phyloP scores from a whole-genome alignment of 2,888 invertebrate species.

The Ptycholaimellus sp. region DNA sequence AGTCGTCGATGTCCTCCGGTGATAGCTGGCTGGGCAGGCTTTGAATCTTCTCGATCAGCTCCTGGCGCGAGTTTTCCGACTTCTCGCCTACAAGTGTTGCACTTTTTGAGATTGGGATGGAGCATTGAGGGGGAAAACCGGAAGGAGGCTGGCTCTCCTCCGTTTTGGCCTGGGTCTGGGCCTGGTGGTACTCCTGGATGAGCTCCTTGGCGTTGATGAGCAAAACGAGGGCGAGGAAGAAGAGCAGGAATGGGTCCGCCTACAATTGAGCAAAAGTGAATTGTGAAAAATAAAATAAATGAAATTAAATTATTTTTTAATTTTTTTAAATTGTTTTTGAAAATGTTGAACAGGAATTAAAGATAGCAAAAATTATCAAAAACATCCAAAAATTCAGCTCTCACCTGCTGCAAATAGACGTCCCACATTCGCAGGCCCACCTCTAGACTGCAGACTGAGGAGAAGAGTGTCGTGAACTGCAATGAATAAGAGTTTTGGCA shows the following conservation, averaged over 20 bases:
- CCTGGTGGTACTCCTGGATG: constrained; percentile 10
- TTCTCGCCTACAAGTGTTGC: no score
- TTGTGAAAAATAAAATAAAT: no score
- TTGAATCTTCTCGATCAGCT: constrained; percentile 8
- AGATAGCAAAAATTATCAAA: no score
- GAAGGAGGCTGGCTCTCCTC: no score
- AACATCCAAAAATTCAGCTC: no score
- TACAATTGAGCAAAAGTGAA: no score
- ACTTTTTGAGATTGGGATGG: no score
- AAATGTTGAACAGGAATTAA: no score
- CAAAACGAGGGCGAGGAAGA: constrained; percentile 79
- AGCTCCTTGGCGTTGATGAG: constrained; percentile 56
- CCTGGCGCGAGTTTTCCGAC: constrained; percentile 6
- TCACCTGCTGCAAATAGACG: constrained; percentile 73
- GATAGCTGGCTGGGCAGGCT: constrained; percentile 42
- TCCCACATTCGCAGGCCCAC: constrained; percentile 86
- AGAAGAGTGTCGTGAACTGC: constrained; percentile 59
- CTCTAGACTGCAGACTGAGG: constrained; percentile 56
- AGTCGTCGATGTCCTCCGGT: constrained; percentile 79
- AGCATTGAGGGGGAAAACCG: constrained; percentile 20
- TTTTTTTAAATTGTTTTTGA: no score
- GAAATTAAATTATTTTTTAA: no score
- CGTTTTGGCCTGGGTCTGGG: no score
- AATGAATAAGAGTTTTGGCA: no score
- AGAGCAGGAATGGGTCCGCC: constrained; percentile 83